These are phyloP conservation scores for Teleogryllus oceanicus DNA, from an alignment of 2,888 invertebrate species.

Conservation along the genomic window DNA sequence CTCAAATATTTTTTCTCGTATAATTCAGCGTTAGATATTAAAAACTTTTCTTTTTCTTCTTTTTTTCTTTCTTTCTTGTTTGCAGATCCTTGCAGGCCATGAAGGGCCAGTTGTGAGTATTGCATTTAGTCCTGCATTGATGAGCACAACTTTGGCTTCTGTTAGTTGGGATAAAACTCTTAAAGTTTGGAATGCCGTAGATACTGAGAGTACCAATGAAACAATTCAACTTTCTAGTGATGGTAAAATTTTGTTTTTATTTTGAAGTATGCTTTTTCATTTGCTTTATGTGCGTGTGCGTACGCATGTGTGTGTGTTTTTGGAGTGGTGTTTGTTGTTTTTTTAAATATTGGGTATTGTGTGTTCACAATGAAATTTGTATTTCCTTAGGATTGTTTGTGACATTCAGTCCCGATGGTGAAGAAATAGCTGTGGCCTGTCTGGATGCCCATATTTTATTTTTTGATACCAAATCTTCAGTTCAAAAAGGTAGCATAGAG, in stretches of 20 bases:
- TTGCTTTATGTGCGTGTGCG: not conserved
- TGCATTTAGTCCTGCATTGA: slow-evolving; percentile 69
- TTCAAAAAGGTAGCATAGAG: slow-evolving; percentile 77
- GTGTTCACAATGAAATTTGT: not conserved
- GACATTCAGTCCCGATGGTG: slow-evolving; percentile 83
- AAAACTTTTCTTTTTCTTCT: not conserved
- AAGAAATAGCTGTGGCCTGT: slow-evolving; percentile 88
- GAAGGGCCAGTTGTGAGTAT: slow-evolving; percentile 86
- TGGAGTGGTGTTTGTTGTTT: not conserved
- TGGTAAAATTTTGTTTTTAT: slow-evolving; percentile 44
- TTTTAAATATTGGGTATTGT: not conserved
- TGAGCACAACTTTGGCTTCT: slow-evolving; percentile 75
- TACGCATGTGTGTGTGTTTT: not conserved
- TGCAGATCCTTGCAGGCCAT: slow-evolving; percentile 80
- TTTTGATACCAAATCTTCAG: slow-evolving; percentile 68
- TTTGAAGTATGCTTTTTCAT: not conserved
- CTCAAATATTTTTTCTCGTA: not conserved
- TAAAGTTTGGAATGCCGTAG: slow-evolving; percentile 87
- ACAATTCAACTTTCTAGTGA: slow-evolving; percentile 74
- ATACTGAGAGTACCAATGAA: slow-evolving; percentile 75
- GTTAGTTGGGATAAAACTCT: slow-evolving; percentile 94
- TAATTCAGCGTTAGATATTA: slow-evolving; percentile 19
- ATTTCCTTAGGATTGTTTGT: slow-evolving; percentile 65
- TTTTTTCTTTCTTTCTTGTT: not conserved
- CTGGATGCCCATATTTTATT: slow-evolving; percentile 81